Evolutionary conservation across 2,113 vertebrate species (phyloP).

Genomic region (Mugil cephalus): DNA sequence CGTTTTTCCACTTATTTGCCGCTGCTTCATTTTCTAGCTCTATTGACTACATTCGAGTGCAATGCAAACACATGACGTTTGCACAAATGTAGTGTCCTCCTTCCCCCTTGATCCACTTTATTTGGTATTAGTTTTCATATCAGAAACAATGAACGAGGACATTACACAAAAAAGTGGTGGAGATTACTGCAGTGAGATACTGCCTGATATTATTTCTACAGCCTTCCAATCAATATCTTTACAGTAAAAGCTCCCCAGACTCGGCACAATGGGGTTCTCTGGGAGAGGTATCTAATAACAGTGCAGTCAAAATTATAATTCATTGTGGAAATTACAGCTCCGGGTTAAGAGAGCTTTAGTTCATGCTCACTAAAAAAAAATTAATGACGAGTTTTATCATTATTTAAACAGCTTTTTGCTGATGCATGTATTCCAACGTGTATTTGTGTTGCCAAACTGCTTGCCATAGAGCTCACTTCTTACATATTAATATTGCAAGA

Average conservation of each 20-base stretch:
- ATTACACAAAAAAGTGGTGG: conserved; percentile 22
- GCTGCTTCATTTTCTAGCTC: conserved; percentile 22
- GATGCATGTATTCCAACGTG: neutral
- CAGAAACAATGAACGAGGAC: conserved; percentile 16
- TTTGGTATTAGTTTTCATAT: conserved; percentile 32
- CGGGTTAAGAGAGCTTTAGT: conserved; percentile 20
- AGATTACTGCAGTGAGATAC: conserved; percentile 26
- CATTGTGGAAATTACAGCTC: conserved; percentile 13
- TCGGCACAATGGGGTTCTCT: conserved; percentile 23
- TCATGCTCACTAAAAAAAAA: conserved; percentile 13
- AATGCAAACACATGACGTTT: conserved; percentile 24
- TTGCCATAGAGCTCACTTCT: neutral
- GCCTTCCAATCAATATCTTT: conserved; percentile 65
- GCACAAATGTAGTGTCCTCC: neutral
- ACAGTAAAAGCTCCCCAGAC: conserved; percentile 64
- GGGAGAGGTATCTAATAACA: conserved; percentile 41
- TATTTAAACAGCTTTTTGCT: conserved; percentile 1
- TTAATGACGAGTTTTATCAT: neutral
- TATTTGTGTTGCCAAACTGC: neutral
- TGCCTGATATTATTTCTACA: conserved; percentile 36
- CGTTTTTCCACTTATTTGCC: conserved; percentile 3
- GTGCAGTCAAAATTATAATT: conserved; percentile 33
- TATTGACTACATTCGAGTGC: conserved; percentile 29
- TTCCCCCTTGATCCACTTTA: conserved; percentile 7
- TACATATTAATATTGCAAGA: too few species aligned